Evolutionary conservation across 2,797 vertebrate species (phyloP), one percentile per base, ranked within the genome.

Genomic region (Liasis olivaceus): DNA sequence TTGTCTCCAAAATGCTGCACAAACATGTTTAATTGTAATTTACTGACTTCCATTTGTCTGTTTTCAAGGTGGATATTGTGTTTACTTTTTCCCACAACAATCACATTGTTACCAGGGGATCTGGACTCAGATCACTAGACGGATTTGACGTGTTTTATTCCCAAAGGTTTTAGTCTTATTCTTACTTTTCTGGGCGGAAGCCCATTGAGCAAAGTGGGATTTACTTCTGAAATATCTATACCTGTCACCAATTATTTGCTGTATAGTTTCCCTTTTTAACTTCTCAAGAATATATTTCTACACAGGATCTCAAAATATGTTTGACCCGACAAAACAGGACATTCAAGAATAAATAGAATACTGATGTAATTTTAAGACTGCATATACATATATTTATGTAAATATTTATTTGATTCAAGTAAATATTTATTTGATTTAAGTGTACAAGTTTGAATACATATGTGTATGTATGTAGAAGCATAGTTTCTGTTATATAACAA

Each of bases 291-390:
- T 60, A 60, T 20, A 15, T 60, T 60, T 17, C 4, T 17, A 60
- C 59, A 60, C 59, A 60, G 59, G 59, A 15, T 17, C 15, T 60
- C 59, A 17, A 60, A 60, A 60, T 17, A 60, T 60, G 54, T 15
- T 66, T 95, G 93, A 93, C 20, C 13, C 85, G 0, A n/a, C 36
- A 24, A 93, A 36, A 90, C 63, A 93, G 54, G 36, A 66, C n/a
- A 12, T 5, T 26, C 64, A 64, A 94, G 91, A 69, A 85, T 77
- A 42, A 58, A 69, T 90, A 36, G 31, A 66, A 22, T 17, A 12
- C 93, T 90, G n/a, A 93, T 63, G 91, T 94, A 69, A 6, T 62
- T 93, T 54, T 56, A 69, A 90, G 64, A 89, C 90, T 60, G 0
- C 58, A 60, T 81, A 88, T 42, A 28, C 5, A 4, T 60, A 17